A percentile compares a stretch with the other conserved stretches of the same genome.
Conservation (phyloP, 2,888 invertebrate species). For the Cosmorhoe ocellata region DNA sequence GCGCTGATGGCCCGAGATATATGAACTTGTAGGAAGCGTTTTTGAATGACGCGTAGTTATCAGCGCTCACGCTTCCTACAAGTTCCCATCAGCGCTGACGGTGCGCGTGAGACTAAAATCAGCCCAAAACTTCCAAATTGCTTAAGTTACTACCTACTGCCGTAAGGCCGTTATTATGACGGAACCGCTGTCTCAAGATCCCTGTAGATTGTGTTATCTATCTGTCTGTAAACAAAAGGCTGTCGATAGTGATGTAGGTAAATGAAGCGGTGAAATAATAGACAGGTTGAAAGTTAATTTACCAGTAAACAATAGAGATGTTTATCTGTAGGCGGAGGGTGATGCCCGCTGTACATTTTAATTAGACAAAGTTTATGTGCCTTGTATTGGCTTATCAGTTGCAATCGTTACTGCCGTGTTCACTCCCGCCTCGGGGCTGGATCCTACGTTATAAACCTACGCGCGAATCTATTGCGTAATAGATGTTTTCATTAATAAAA, state of each 20-base stretch:
- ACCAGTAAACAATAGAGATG: constrained; percentile 77
- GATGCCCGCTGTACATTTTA: constrained; percentile 71
- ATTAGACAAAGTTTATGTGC: constrained; percentile 75
- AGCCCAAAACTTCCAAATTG: too few relatives aligned
- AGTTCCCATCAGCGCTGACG: too few relatives aligned
- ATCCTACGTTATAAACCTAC: constrained; percentile 40
- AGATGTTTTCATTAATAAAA: constrained; percentile 45
- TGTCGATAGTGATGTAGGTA: constrained; percentile 39
- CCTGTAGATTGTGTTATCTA: constrained; percentile 28
- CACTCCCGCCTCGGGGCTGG: constrained; percentile 47
- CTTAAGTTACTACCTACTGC: too few relatives aligned
- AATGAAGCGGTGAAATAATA: constrained; percentile 55
- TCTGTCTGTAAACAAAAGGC: constrained; percentile 27
- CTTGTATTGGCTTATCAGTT: constrained; percentile 65
- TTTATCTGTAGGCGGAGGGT: constrained; percentile 65
- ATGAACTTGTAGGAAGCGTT: too few relatives aligned
- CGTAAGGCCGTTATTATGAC: too few relatives aligned
- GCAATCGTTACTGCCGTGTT: constrained; percentile 51
- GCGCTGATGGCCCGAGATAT: too few relatives aligned
- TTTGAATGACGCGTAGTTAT: too few relatives aligned
- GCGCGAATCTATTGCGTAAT: constrained; percentile 48
- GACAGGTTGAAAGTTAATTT: constrained; percentile 68
- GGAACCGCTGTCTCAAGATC: not conserved
- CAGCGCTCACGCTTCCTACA: too few relatives aligned
- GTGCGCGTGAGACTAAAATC: too few relatives aligned